A percentile compares a stretch with the other conserved stretches of the same genome.
phyloP scores from a whole-genome alignment of 2,113 vertebrate genomes.

The Pseudopodoces humilis region DNA sequence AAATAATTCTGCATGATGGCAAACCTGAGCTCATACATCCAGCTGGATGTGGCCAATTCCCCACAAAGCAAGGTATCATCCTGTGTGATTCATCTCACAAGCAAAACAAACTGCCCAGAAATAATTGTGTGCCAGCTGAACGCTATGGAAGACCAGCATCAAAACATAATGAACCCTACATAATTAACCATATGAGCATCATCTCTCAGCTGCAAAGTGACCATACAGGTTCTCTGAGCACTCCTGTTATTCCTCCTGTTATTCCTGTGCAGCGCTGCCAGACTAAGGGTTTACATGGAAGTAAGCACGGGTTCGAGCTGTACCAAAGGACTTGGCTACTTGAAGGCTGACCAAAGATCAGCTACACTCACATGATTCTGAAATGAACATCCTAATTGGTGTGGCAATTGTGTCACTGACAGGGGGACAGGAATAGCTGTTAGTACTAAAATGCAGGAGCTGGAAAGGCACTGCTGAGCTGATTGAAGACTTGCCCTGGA shows the following conservation, averaged over 20 bases:
- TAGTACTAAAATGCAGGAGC: not conserved
- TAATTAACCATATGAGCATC: not conserved
- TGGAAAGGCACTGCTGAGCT: not conserved
- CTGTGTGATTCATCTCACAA: not conserved
- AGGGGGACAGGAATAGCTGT: not conserved
- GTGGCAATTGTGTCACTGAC: not conserved
- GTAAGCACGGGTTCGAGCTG: accelerated
- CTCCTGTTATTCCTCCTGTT: not conserved
- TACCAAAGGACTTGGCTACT: not conserved
- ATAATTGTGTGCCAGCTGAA: not conserved
- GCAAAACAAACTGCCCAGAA: not conserved
- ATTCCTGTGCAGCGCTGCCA: not conserved
- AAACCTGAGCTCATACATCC: not conserved
- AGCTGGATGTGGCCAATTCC: not conserved
- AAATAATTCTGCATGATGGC: not conserved
- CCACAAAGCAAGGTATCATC: not conserved
- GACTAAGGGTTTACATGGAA: not conserved
- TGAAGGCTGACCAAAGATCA: not conserved
- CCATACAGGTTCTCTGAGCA: not conserved
- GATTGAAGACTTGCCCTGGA: not conserved
- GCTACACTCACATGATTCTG: not conserved
- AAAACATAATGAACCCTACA: not conserved
- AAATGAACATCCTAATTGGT: not conserved
- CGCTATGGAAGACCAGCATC: not conserved
- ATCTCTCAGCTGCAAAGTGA: not conserved